Conservation (phyloP, 2,888 invertebrate genomes). For the Tuta absoluta region DNA sequence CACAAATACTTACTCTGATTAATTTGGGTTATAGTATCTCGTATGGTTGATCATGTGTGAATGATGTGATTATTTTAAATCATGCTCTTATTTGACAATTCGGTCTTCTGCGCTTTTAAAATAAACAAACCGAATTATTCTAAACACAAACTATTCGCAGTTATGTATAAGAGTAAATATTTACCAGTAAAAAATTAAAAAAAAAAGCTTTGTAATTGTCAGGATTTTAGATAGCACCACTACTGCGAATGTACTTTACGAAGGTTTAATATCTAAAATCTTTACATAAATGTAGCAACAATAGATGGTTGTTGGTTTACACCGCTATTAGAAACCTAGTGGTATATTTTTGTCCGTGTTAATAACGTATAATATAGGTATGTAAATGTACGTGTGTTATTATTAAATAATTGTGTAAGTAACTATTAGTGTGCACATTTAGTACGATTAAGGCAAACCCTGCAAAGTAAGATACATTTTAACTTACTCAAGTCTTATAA, state of each 20-base stretch:
- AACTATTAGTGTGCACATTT: background rate
- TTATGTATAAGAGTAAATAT: background rate
- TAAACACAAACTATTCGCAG: background rate
- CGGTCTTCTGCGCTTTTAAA: background rate
- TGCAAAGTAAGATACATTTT: background rate
- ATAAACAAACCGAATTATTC: background rate
- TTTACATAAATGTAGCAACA: background rate
- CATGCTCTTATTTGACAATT: background rate
- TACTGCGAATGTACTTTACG: too few species aligned
- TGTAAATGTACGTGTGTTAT: conserved; percentile 33
- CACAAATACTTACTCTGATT: too few species aligned
- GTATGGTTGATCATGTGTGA: too few species aligned
- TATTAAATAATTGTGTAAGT: background rate
- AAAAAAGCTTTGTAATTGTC: background rate
- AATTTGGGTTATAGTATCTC: too few species aligned
- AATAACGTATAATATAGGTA: conserved; percentile 33
- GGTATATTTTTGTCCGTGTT: conserved; percentile 28
- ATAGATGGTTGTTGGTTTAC: background rate
- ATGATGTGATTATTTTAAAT: background rate
- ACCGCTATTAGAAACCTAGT: background rate
- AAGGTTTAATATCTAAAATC: background rate
- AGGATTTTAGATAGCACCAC: background rate
- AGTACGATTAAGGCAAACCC: background rate
- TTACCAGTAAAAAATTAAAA: background rate
- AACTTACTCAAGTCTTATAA: background rate